These are phyloP conservation scores for Apocheima hispidaria DNA, from an alignment of 2,888 invertebrate genomes.

Conservation along the genomic window DNA sequence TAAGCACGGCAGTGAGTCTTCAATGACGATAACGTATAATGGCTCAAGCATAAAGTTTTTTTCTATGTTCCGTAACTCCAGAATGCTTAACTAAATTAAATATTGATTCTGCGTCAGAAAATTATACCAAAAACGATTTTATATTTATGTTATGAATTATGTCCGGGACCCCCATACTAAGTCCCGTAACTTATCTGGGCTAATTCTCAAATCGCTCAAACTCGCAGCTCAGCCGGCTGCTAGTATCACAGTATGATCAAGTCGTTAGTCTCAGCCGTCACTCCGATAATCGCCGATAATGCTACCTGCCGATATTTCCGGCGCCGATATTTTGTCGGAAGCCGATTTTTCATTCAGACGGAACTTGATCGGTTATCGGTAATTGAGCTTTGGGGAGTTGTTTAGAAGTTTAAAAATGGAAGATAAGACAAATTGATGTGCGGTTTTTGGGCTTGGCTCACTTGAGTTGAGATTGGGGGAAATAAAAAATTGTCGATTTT, in stretches of 20 bases:
- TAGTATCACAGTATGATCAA: constrained; percentile 38
- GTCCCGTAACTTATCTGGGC: too few relatives aligned
- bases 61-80: too few relatives aligned
- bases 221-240: constrained; percentile 8
- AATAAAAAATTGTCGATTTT: constrained; percentile 26
- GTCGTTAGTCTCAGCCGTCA: constrained; percentile 37
- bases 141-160: too few relatives aligned
- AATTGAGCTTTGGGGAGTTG: constrained; percentile 38
- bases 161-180: too few relatives aligned
- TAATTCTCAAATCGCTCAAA: neutral
- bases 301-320: constrained; percentile 24
- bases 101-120: too few relatives aligned
- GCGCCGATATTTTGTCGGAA: constrained; percentile 14
- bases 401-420: constrained; percentile 35
- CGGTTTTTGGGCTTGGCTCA: constrained; percentile 21
- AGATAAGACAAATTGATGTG: constrained; percentile 42
- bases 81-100: too few relatives aligned
- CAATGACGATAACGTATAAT: too few relatives aligned
- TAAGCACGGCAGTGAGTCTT: too few relatives aligned
- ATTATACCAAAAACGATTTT: too few relatives aligned
- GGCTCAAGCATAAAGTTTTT: too few relatives aligned
- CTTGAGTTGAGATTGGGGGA: constrained; percentile 29
- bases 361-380: constrained; percentile 39
- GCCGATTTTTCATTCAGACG: constrained; percentile 36
- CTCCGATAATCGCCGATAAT: constrained; percentile 39